Evolutionary conservation across 2,888 invertebrate genomes (phyloP), one percentile per base, ranked within the genome.

Genomic region (Resseliella maxima): DNA sequence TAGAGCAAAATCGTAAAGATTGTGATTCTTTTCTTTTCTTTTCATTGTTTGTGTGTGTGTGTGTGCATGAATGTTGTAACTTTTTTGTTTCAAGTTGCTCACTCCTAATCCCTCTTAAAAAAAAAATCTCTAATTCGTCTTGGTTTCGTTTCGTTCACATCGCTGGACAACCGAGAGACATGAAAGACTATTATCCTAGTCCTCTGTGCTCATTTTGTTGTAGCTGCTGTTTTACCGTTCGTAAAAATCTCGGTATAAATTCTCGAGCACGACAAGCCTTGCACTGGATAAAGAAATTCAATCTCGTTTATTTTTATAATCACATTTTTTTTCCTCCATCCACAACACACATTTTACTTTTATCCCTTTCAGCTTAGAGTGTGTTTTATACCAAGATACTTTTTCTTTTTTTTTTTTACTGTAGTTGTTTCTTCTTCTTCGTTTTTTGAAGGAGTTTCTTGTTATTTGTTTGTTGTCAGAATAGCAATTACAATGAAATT

Each of bases 171-270:
- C 72, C 72, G 24, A 59, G 6, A 24, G 24, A 59, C n/a, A 59
- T 24, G 59, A 59, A 72, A 72, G 72, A 72, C 72, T 31, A 72
- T 35, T 72, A 59, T 59, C 59, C 59, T n/a, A 24, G 59, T 72
- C 59, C 24, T 59, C 12, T 59, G n/a, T 5, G 21, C 15, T 35
- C 15, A 31, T 35, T 59, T 3, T 27, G 24, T 59, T 24, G 3
- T 3, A n/a, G 24, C 2, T 50, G 1, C 41, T 41, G 12, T 50
- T 50, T 50, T 50, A 18, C 8, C 18, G 46, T 18, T 18, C 46
- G 46, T 8, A 8, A 18, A 8, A 50, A 41, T 41, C 41, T 41
- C 41, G 41, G 41, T 41, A 41, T n/a, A n/a, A n/a, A n/a, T n/a
- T n/a, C n/a, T n/a, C n/a, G n/a, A n/a, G n/a, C n/a, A n/a, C 45